Evolutionary conservation across 2,113 vertebrate species (phyloP).

Genomic region (Zosterops japonicus): DNA sequence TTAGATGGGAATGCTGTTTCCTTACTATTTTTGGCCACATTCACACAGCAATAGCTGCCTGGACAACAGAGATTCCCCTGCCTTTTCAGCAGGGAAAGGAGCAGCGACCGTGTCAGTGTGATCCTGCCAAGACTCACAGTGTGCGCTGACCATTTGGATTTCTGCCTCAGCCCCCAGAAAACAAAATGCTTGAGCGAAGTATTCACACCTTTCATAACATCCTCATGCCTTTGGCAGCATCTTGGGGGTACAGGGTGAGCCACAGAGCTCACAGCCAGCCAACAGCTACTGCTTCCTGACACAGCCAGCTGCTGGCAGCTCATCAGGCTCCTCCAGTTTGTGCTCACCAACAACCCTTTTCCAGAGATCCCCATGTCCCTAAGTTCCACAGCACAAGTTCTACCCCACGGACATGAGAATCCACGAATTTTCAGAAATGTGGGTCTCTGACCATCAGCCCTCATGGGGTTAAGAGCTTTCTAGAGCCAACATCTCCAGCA

Average conservation of each 20-base stretch:
- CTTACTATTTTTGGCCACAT: slow-evolving; percentile 23
- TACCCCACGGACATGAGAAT: rapidly evolving
- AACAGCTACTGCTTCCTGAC: neutral
- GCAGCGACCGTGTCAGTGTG: neutral
- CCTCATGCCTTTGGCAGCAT: neutral
- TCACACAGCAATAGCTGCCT: neutral
- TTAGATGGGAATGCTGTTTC: neutral
- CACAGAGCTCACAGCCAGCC: neutral
- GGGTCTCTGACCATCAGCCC: neutral
- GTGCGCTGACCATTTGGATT: neutral
- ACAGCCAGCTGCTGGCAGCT: neutral
- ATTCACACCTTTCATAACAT: neutral
- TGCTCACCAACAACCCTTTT: neutral
- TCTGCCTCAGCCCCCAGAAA: neutral
- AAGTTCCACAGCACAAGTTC: neutral
- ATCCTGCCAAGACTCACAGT: neutral
- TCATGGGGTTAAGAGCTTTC: neutral
- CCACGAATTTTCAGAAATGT: rapidly evolving
- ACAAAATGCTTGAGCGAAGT: neutral
- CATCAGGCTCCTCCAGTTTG: neutral
- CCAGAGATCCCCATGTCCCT: neutral
- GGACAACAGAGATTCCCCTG: neutral
- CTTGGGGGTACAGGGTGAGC: neutral
- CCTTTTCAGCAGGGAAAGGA: neutral
- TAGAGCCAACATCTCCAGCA: neutral